Evolutionary conservation across 2,113 vertebrate species (phyloP).

Genomic region (Vulpes ferrilata): DNA sequence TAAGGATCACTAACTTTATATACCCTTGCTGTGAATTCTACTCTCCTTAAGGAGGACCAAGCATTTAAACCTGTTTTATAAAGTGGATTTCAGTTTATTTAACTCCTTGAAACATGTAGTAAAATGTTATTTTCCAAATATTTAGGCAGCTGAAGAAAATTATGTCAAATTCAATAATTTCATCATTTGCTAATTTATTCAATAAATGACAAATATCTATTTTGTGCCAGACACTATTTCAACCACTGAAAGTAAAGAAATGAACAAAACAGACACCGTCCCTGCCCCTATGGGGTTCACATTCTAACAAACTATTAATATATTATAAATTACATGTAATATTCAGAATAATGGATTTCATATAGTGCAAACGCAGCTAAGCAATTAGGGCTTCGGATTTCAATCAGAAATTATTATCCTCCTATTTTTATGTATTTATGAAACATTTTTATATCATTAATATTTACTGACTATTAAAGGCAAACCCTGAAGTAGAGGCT

Average conservation of each 20-base stretch:
- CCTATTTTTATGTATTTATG: neutral
- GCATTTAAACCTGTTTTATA: neutral
- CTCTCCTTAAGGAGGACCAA: neutral
- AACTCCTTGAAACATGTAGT: neutral
- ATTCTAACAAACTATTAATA: conserved; percentile 15
- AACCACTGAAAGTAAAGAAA: neutral
- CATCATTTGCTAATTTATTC: neutral
- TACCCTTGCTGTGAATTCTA: neutral
- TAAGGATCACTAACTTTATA: neutral
- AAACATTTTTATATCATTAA: neutral
- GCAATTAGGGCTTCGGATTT: neutral
- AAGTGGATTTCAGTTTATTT: conserved; percentile 21
- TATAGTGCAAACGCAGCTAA: neutral
- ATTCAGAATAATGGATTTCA: conserved; percentile 36
- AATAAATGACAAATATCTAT: neutral
- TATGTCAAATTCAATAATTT: conserved; percentile 36
- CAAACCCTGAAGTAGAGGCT: neutral
- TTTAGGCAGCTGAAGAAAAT: conserved; percentile 16
- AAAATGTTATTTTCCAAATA: neutral
- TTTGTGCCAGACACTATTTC: neutral
- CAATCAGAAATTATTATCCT: neutral
- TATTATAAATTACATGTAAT: conserved; percentile 4
- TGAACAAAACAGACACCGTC: neutral
- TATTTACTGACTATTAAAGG: neutral
- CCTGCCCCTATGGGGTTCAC: neutral